A percentile compares a stretch with the other conserved stretches of the same genome.
Evolutionary conservation across 2,113 vertebrate species (phyloP).

Genomic region (Grammomys surdaster): DNA sequence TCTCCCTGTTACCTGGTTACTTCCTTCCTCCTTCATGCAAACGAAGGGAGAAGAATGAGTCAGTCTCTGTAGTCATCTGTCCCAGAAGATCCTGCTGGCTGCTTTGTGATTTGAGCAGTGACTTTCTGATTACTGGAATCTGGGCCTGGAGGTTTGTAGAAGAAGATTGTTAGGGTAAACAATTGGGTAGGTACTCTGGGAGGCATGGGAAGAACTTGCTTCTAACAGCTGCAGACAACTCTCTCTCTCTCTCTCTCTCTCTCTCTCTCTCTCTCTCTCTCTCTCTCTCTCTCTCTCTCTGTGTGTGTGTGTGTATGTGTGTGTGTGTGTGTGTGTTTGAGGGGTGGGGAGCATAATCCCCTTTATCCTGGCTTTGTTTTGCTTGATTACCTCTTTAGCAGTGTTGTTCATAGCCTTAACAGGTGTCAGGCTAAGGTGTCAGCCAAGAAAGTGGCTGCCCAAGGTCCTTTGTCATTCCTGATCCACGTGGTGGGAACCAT

Average conservation of each 20-base stretch:
- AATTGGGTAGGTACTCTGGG: too few species aligned
- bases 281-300: too few species aligned
- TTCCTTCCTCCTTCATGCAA: background rate
- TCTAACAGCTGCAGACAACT: slow-evolving; percentile 38
- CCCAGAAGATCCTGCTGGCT: background rate
- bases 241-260: background rate
- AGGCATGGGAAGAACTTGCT: background rate
- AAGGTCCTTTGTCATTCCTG: slow-evolving; percentile 8
- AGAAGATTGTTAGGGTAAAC: background rate
- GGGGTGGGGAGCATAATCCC: background rate
- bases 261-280: too few species aligned
- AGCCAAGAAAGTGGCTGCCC: background rate
- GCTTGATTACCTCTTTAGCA: slow-evolving; percentile 57
- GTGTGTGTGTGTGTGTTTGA: too few species aligned
- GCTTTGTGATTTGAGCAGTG: slow-evolving; percentile 27
- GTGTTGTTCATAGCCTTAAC: background rate
- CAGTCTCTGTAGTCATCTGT: background rate
- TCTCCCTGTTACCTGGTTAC: slow-evolving; percentile 6
- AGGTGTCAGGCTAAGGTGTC: slow-evolving; percentile 56
- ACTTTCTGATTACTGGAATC: slow-evolving; percentile 20
- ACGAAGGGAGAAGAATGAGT: background rate
- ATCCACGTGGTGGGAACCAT: background rate
- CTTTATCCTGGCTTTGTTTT: slow-evolving; percentile 58
- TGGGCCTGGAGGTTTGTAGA: background rate
- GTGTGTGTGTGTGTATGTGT: too few species aligned